Percentiles rank a stretch among this genome's conserved stretches.
phyloP scores from a whole-genome alignment of 2,888 invertebrate genomes.

The Eubasilissa splendida region DNA sequence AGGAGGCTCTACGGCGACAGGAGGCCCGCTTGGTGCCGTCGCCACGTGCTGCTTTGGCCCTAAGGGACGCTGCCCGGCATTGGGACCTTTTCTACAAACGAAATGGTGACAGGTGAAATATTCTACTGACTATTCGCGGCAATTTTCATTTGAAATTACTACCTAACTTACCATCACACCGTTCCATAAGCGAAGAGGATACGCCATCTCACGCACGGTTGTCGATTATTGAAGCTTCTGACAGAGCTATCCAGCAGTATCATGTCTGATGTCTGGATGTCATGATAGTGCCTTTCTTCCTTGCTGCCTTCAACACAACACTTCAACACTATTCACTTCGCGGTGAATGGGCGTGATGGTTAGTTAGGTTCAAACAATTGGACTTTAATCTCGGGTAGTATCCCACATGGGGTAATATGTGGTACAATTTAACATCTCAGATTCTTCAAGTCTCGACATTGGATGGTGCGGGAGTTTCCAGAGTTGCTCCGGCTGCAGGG shows the following conservation, averaged over 20 bases:
- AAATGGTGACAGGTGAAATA: conserved; percentile 80
- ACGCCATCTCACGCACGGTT: too few species aligned
- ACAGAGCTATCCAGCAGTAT: too few species aligned
- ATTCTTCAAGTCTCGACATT: conserved; percentile 96
- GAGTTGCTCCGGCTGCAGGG: conserved; percentile 76
- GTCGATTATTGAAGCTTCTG: too few species aligned
- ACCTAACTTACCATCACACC: not conserved
- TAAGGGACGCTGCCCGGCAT: conserved; percentile 87
- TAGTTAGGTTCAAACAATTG: too few species aligned
- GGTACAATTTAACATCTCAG: conserved; percentile 16
- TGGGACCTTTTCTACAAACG: conserved; percentile 98
- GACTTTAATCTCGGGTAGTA: not conserved
- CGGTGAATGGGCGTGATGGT: too few species aligned
- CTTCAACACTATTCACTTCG: too few species aligned
- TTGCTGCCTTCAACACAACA: too few species aligned
- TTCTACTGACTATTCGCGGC: not conserved
- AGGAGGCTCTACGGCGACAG: conserved; percentile 35
- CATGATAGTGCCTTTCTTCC: too few species aligned
- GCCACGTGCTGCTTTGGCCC: conserved; percentile 84
- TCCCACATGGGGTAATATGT: not conserved
- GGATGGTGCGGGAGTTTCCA: conserved; percentile 96
- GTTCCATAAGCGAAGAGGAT: not conserved
- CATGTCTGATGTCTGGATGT: too few species aligned
- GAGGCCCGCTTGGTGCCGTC: conserved; percentile 76
- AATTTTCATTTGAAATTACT: not conserved